Evolutionary conservation across 2,797 vertebrate species (phyloP).

Genomic region (Alcedo atthis): DNA sequence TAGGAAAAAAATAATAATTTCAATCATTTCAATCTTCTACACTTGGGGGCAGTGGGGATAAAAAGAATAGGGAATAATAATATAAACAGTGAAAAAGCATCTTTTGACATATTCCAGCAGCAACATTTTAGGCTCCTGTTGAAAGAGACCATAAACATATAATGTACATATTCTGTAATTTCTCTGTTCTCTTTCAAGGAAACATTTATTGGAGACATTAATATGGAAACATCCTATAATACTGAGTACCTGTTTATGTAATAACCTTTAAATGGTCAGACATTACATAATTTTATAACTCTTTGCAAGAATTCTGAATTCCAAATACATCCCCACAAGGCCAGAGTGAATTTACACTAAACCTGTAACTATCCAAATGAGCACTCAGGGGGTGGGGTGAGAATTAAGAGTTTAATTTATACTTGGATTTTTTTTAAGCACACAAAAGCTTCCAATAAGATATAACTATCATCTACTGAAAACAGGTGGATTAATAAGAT

Average conservation of each 20-base stretch:
- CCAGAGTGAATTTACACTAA: neutral
- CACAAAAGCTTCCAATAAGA: neutral
- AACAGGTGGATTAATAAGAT: neutral
- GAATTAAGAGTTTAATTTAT: neutral
- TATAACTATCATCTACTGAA: neutral
- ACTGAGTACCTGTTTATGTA: too few species aligned
- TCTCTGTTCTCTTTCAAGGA: neutral
- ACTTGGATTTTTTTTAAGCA: neutral
- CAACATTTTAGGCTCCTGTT: neutral
- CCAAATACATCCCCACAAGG: neutral
- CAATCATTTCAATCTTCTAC: neutral
- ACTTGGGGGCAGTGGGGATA: neutral
- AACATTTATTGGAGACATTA: neutral
- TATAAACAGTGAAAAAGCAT: neutral
- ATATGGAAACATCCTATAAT: too few species aligned
- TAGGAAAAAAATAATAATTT: neutral
- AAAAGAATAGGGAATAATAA: neutral
- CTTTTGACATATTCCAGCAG: neutral
- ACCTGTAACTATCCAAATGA: neutral
- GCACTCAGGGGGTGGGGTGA: rapidly evolving
- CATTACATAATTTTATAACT: neutral
- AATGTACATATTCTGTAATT: neutral
- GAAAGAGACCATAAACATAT: neutral
- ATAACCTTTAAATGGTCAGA: too few species aligned
- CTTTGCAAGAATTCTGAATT: neutral